These are phyloP conservation scores for Lynx canadensis DNA, from an alignment of 2,113 vertebrate genomes.

Conservation along the genomic window DNA sequence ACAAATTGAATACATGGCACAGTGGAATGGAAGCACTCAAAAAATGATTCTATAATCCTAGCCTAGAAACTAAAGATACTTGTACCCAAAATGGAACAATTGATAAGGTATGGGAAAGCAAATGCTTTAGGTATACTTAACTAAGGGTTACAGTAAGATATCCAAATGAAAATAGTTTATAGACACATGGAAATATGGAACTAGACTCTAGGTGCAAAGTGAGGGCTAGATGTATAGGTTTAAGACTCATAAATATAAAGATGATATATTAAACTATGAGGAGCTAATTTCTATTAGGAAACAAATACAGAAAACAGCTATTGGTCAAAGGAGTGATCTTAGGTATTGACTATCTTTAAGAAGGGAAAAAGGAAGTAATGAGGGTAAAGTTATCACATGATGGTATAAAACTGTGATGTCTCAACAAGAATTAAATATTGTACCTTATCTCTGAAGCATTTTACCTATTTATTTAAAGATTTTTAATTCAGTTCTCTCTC, in stretches of 20 bases:
- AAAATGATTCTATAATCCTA: neutral
- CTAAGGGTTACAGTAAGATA: neutral
- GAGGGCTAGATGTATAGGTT: neutral
- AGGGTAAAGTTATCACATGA: neutral
- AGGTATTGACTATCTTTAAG: neutral
- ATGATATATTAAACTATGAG: neutral
- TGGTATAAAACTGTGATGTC: neutral
- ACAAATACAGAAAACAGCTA: neutral
- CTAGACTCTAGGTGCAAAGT: neutral
- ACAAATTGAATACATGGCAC: neutral
- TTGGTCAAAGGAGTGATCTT: neutral
- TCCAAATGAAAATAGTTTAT: conserved; percentile 14
- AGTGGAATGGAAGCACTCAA: neutral
- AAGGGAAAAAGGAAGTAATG: conserved; percentile 5
- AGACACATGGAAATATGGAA: neutral
- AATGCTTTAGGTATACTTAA: conserved; percentile 9
- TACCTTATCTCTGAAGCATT: neutral
- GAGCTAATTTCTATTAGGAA: conserved; percentile 29
- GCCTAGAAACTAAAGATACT: neutral
- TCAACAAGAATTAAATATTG: neutral
- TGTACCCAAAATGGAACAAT: neutral
- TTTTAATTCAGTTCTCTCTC: neutral
- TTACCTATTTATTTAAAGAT: neutral
- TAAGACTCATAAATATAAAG: conserved; percentile 20
- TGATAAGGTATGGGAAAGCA: neutral